Evolutionary conservation across 2,113 vertebrate species (phyloP).

Genomic region (Electrona antarctica): DNA sequence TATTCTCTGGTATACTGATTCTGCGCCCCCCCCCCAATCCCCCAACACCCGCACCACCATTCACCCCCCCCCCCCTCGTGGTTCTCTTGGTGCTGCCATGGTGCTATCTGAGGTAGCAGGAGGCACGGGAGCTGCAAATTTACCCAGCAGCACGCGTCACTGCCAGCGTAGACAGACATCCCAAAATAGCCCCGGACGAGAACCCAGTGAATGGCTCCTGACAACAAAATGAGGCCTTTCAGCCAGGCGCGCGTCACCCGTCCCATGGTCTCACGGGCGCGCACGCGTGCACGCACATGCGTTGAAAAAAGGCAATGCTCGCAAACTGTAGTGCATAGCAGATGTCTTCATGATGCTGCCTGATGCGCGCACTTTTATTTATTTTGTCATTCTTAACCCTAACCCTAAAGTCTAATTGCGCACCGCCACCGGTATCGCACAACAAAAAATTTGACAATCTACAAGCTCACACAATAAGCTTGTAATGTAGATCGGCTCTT

Average conservation of each 20-base stretch:
- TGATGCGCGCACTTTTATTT: no score
- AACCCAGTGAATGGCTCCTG: constrained; percentile 58
- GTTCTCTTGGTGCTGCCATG: constrained; percentile 5
- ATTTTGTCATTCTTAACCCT: not conserved
- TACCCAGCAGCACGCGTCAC: constrained; percentile 80
- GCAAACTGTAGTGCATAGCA: no score
- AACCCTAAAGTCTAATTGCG: not conserved
- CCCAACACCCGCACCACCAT: not conserved
- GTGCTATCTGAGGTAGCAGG: constrained; percentile 69
- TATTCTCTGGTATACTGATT: no score
- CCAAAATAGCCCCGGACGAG: constrained; percentile 72
- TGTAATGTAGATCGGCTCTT: no score
- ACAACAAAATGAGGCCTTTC: constrained; percentile 53
- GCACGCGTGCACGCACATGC: no score
- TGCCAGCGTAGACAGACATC: constrained; percentile 59
- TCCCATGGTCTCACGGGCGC: no score
- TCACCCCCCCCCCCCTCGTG: not conserved
- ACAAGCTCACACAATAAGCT: no score
- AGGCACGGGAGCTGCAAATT: constrained; percentile 66
- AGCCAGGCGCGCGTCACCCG: not conserved
- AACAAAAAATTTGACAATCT: no score
- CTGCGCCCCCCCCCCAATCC: no score
- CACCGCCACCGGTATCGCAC: no score
- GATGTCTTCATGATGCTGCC: no score
- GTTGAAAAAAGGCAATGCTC: no score